Evolutionary conservation across 2,888 invertebrate species (phyloP), one percentile per base, ranked within the genome.

Genomic region (Uloborus plumipes): DNA sequence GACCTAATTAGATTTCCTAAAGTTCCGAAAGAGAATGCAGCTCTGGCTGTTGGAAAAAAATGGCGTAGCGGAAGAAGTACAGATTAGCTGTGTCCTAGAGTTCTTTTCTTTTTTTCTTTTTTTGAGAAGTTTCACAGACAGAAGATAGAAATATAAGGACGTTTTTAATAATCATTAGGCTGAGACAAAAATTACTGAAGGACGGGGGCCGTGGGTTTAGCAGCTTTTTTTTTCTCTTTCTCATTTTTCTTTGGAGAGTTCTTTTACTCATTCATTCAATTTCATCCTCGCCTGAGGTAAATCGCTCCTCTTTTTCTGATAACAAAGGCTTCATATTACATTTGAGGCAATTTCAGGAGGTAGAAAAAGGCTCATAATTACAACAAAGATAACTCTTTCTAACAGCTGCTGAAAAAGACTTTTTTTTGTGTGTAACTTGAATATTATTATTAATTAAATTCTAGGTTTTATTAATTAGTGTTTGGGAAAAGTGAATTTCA

Each of bases 101-200:
- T n/a, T 18, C 47, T 64, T 64, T 49, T 39, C 47, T 47, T 26
- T 16, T 18, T 64, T 64, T 64, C 64, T 39, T 64, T 47, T 26
- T 16, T 18, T 16, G n/a, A 64, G 18, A 64, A 49, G 26, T 49
- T 18, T 58, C 69, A 59, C 39, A 14, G n/a, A 49, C 49, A 49
- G 14, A n/a, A 65, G 51, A 65, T 31, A 22, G 71, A 78, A 78
- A 66, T 66, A 72, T 59, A 58, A 62, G 61, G 74, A 64, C 62
- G 31, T 64, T 80, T 74, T 80, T 80, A 74, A 80, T 80, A 74
- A 80, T 80, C 70, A 80, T 80, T 80, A 74, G 69, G 18, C 47
- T 58, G 22, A 55, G 74, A 58, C 74, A 20, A 26, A 62, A 67
- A 58, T 61, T 80, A 51, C 18, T 39, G 14, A 26, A 59, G 22